Percentiles rank a stretch among this genome's conserved stretches.
phyloP scores from a whole-genome alignment of 2,113 vertebrate species.

The Andinoacara biseriatus region DNA sequence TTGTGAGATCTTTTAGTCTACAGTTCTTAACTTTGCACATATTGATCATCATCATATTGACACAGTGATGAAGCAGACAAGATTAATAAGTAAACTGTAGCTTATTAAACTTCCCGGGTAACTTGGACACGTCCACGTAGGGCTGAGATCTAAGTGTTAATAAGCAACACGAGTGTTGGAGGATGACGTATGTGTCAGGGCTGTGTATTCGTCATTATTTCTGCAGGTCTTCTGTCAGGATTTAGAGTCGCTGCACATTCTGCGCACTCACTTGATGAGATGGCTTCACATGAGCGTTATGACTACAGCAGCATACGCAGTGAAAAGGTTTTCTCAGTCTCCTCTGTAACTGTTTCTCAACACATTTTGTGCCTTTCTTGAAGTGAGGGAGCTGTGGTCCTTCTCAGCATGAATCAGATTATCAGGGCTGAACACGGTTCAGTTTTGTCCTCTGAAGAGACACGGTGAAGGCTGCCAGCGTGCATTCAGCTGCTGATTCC shows the following conservation, averaged over 20 bases:
- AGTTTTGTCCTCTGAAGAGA: neutral
- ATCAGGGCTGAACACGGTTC: constrained; percentile 19
- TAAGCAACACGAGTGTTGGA: neutral
- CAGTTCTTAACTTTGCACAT: too few species aligned
- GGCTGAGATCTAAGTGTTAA: neutral
- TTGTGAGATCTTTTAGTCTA: too few species aligned
- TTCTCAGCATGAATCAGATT: constrained; percentile 1
- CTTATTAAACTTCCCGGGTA: too few species aligned
- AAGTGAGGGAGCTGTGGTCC: neutral
- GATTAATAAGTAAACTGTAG: too few species aligned
- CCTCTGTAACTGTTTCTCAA: neutral
- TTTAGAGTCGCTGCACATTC: neutral
- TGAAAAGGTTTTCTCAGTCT: neutral
- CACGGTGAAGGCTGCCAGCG: neutral
- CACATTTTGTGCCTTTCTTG: neutral
- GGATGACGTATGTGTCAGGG: neutral
- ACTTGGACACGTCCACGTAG: neutral
- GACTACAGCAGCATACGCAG: neutral
- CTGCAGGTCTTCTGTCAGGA: neutral
- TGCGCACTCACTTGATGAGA: neutral
- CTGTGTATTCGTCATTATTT: neutral
- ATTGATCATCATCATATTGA: too few species aligned
- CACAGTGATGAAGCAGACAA: too few species aligned
- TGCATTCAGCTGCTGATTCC: constrained; percentile 10
- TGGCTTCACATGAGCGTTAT: neutral